phyloP scores from a whole-genome alignment of 2,113 vertebrate species.

The Phalacrocorax carbo region DNA sequence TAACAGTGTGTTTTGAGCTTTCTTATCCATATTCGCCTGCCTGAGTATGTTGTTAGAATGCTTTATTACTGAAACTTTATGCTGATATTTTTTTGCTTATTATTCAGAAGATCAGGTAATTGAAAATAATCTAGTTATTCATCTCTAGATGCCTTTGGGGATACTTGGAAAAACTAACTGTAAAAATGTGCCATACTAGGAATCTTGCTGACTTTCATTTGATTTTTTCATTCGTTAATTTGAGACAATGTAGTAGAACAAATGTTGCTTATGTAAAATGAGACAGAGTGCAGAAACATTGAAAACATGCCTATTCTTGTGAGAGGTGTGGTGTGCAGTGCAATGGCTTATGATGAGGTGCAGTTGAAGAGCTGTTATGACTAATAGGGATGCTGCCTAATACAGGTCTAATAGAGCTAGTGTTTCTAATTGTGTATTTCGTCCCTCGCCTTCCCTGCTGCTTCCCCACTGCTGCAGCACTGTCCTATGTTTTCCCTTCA shows the following conservation, averaged over 20 bases:
- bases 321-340: not conserved
- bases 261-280: conserved; percentile 2
- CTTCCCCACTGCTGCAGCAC: not conserved
- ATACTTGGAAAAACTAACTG: not conserved
- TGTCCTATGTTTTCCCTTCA: not conserved
- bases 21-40: not conserved
- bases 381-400: not conserved
- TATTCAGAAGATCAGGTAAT: not conserved
- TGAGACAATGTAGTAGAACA: not conserved
- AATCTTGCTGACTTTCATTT: not conserved
- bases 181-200: not conserved
- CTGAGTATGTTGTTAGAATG: not conserved
- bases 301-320: conserved; percentile 13
- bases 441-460: not conserved
- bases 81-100: not conserved
- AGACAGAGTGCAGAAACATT: not conserved
- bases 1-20: not conserved
- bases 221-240: not conserved
- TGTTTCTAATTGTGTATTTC: not conserved
- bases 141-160: not conserved
- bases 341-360: not conserved
- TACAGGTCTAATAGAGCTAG: not conserved
- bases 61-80: not conserved
- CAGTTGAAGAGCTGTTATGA: not conserved
- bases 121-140: not conserved